Evolutionary conservation across 2,113 vertebrate genomes (phyloP), one percentile per base, ranked within the genome.

Genomic region (Silurus asotus): DNA sequence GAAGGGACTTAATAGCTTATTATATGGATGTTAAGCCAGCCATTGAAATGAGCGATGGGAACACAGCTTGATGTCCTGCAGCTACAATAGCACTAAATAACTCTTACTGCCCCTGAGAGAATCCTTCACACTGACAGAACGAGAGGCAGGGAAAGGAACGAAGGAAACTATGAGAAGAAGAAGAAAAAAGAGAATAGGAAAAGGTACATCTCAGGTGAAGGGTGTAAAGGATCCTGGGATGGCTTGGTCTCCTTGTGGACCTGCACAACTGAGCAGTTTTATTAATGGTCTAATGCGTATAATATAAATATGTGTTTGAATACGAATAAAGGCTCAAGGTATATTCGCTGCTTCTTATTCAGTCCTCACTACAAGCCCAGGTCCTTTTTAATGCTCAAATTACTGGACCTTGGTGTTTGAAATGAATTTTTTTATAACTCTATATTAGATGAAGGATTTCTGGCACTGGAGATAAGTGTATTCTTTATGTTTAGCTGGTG

Each of bases 381-480:
- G 11, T 80, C 61, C 77, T 92, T 92, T 91, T 88, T 93, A 91
- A 88, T 92, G 92, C 91, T 89, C 91, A 92, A 93, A 93, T 92
- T 90, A 69, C 84, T 90, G 90, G 91, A 92, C 90, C 93, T 94
- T 90, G 90, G 90, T 94, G 56, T 95, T 93, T 91, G 88, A 92
- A 94, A 94, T 94, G 94, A 95, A 89, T 81, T 83, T 86, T 86
- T 89, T 93, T 87, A 94, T 92, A 93, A 93, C 92, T 91, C 90
- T 90, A 89, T 93, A 90, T 65, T 90, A 93, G 94, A 94, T 93
- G 92, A 92, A 93, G 93, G 92, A 93, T 93, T 94, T 94, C 93
- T 95, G 93, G 89, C 88, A 84, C 87, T 59, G 90, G 78, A 92
- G 94, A 95, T 94, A 94, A 94, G 92, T 93, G 88, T 92, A 93